Percentiles rank a stretch among this genome's conserved stretches.
Conservation (phyloP, 2,113 vertebrate genomes). For the Nipponia nippon region DNA sequence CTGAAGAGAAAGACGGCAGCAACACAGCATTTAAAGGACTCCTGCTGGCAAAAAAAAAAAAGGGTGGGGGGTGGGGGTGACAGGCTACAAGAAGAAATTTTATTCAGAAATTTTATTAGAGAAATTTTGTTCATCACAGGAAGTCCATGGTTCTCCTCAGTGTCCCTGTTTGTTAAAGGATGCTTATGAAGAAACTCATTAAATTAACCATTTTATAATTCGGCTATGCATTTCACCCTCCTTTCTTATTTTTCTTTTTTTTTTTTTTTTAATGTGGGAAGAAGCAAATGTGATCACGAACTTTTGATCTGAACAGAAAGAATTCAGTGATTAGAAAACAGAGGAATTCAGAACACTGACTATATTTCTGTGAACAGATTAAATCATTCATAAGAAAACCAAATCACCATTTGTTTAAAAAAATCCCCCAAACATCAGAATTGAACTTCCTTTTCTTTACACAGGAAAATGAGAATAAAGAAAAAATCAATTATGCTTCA, state of each 20-base stretch:
- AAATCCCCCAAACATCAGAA: fast-evolving
- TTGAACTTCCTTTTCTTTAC: background rate
- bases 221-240: background rate
- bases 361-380: background rate
- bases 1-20: background rate
- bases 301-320: background rate
- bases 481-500: background rate
- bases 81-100: background rate
- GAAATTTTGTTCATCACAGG: background rate
- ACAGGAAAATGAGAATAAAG: background rate
- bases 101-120: background rate
- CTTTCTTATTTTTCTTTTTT: too few species aligned
- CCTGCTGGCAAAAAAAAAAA: too few species aligned
- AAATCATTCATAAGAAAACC: background rate
- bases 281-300: background rate
- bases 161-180: background rate
- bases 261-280: background rate
- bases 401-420: background rate
- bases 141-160: background rate
- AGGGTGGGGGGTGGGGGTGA: fast-evolving
- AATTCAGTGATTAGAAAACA: background rate
- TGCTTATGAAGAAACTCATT: background rate
- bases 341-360: background rate
- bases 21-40: background rate
- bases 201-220: background rate